Evolutionary conservation across 53 echinoderm and acorn worm species (phyloP), one percentile per base, ranked within the genome.

Genomic region (Echinarachnius parma): DNA sequence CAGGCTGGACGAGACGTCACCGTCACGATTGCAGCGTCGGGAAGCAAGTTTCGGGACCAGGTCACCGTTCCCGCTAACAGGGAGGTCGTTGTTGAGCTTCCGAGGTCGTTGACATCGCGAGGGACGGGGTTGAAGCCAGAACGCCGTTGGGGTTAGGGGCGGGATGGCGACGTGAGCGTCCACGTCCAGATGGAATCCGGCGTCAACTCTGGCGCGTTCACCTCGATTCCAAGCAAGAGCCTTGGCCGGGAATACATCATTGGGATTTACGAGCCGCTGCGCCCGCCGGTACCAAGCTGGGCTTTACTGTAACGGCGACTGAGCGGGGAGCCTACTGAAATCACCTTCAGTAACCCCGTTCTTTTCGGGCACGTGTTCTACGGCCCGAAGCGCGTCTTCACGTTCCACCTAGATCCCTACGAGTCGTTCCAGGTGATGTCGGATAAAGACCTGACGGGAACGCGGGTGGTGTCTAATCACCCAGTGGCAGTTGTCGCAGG

Each of bases 401-500:
- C 66, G 39, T 83, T 83, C n/a, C 68, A 49, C 21, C 68, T 83
- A 10, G n/a, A 29, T n/a, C 36, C 67, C 11, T 59, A 28, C 26
- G 53, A 53, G 46, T 83, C 83, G 24, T 59, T 77, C 20, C 67
- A 77, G 61, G 59, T 83, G 14, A 47, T 56, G 68, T 68, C 59
- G 34, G n/a, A 33, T 18, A 19, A 60, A 23, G 83, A 83, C 61
- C 61, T 83, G 22, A 77, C 83, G 2, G 83, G 83, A 3, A 33
- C 83, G 42, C 47, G 68, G 48, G 46, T 83, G 29, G 68, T 48
- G 37, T 57, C 83, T 5, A 36, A 48, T n/a, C 15, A 31, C 1
- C 60, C 77, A 1, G 77, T 83, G 21, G 58, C 83, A 5, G 49
- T 83, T 21, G 83, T 83, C 4, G 60, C 68, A 9, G 83, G 83